Percentiles rank a stretch among this genome's conserved stretches.
Evolutionary conservation across 2,888 invertebrate genomes (phyloP).

Genomic region (Dromius quadrimaculatus): DNA sequence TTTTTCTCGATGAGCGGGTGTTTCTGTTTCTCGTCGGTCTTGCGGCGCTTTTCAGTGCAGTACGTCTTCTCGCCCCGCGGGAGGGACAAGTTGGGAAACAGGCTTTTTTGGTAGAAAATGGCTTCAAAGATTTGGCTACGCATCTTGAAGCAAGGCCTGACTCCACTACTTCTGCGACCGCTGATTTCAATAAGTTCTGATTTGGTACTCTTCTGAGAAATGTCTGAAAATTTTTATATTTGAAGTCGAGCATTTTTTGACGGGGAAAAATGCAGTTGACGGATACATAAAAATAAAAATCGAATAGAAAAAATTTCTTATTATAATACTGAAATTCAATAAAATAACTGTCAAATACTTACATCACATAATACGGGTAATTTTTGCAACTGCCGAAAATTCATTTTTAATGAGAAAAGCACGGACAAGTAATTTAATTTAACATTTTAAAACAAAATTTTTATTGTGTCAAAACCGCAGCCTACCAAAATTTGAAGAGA

Average conservation of each 20-base stretch:
- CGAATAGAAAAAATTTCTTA: too few species aligned
- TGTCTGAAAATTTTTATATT: neutral
- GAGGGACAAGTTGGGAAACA: slow-evolving; percentile 22
- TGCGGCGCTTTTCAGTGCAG: slow-evolving; percentile 24
- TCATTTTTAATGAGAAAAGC: slow-evolving; percentile 32
- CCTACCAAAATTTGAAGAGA: slow-evolving; percentile 11
- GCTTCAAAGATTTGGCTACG: slow-evolving; percentile 22
- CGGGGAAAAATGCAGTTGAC: neutral
- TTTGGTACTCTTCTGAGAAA: neutral
- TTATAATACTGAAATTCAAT: neutral
- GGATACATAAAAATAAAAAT: too few species aligned
- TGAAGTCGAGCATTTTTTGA: neutral
- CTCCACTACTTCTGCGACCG: neutral
- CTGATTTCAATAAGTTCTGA: neutral
- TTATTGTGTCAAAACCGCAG: slow-evolving; percentile 26
- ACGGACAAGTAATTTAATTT: slow-evolving; percentile 30
- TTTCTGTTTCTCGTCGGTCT: slow-evolving; percentile 32
- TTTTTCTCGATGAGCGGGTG: slow-evolving; percentile 13
- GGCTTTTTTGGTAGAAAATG: slow-evolving; percentile 3
- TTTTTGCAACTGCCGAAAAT: slow-evolving; percentile 43
- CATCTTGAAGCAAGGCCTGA: neutral
- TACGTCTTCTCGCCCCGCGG: neutral
- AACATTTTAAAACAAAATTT: slow-evolving; percentile 34
- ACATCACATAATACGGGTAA: slow-evolving; percentile 38
- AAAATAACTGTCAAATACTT: slow-evolving; percentile 16